Evolutionary conservation across 2,888 invertebrate species (phyloP), one percentile per base, ranked within the genome.

Genomic region (Reticulitermes lucifugus): DNA sequence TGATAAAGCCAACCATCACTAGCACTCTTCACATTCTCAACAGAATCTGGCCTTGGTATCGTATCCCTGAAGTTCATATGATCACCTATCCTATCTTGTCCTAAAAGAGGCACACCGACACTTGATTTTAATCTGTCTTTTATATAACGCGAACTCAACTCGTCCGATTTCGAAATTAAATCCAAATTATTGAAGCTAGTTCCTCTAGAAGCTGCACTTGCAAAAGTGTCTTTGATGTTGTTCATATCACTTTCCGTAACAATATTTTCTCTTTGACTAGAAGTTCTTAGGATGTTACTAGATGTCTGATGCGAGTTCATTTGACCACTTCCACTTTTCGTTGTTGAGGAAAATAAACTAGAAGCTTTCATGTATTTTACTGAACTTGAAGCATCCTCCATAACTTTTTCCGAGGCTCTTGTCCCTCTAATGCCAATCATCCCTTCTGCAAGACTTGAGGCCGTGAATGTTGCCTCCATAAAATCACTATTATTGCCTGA

Each of bases 11-110:
- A 81, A 5, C 29, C 35, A 29, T 55, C 55, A 59, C 80, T 25
- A 35, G 9, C 75, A 18, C 12, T 46, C 77, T 18, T 6, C 9
- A 41, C 12, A 46, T n/a, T 77, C 22, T 43, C 22, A 21, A n/a
- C n/a, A n/a, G 51, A 6, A 1, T 77, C 77, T 18, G 41, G 12
- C n/a, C 35, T 81, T 35, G 35, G 43, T 35, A 65, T 59, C 12
- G 21, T 22, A 60, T 81, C 81, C 46, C 71, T 60, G 71, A 83
- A 83, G 41, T 29, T 81, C 12, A 65, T 41, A 18, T 12, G 5
- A 25, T 71, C 83, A 46, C 51, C 25, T 46, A 73, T 59, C 22
- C 51, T 81, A 18, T 81, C 81, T n/a, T 81, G 60, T 22, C 70
- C 41, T 21, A 70, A 12, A 43, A 65, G n/a, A n/a, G 22, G 25